A percentile compares a stretch with the other conserved stretches of the same genome.
Conservation (phyloP, 2,113 vertebrate genomes). For the Lipophrys pholis region DNA sequence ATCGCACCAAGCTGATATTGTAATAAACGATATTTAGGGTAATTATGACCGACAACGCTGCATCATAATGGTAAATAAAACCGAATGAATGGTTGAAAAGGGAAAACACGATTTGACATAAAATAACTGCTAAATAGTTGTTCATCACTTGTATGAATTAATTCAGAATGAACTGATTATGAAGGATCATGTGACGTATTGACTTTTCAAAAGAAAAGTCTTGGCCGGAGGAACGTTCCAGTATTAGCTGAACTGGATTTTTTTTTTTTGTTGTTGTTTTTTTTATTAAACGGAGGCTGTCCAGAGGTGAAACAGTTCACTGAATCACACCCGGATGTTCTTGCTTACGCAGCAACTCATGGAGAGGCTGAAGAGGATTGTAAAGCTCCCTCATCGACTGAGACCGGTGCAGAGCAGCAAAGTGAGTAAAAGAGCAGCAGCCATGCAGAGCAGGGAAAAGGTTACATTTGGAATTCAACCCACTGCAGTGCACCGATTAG, state of each 20-base stretch:
- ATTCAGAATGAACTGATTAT: background rate
- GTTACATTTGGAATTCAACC: background rate
- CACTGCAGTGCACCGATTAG: slow-evolving; percentile 10
- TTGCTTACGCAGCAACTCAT: slow-evolving; percentile 88
- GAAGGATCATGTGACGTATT: background rate
- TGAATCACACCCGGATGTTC: slow-evolving; percentile 39
- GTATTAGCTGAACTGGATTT: slow-evolving; percentile 5
- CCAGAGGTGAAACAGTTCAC: slow-evolving; percentile 39
- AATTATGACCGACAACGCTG: background rate
- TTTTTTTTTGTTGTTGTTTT: background rate
- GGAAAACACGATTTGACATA: background rate
- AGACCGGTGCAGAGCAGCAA: slow-evolving; percentile 92
- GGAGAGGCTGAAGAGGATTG: slow-evolving; percentile 90
- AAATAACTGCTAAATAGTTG: background rate
- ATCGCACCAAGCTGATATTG: too few species aligned
- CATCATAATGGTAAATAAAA: background rate
- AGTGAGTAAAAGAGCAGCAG: slow-evolving; percentile 72
- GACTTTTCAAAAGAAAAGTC: background rate
- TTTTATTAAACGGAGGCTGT: slow-evolving; percentile 19
- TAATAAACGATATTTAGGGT: too few species aligned
- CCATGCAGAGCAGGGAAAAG: slow-evolving; percentile 7
- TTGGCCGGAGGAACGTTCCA: slow-evolving; percentile 15
- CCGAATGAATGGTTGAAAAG: background rate
- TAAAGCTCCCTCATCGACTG: slow-evolving; percentile 88
- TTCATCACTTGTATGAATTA: background rate